phyloP scores from a whole-genome alignment of 2,797 vertebrate genomes.

The Sebastes nivosus region DNA sequence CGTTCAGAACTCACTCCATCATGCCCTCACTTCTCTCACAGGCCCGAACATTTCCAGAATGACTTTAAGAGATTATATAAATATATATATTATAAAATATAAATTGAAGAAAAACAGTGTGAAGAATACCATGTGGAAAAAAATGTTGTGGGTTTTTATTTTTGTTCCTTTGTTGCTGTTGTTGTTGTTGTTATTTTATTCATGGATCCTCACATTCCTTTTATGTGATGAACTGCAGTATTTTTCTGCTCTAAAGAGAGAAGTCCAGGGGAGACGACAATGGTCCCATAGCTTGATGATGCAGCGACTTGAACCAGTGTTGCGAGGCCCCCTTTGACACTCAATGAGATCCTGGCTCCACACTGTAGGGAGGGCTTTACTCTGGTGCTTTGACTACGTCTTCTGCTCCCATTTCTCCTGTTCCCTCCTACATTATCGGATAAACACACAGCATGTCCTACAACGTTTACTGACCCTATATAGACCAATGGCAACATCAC shows the following conservation, averaged over 20 bases:
- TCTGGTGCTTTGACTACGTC: slow-evolving; percentile 71
- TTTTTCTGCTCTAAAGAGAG: slow-evolving; percentile 74
- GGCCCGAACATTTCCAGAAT: slow-evolving; percentile 83
- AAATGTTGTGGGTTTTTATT: slow-evolving; percentile 83
- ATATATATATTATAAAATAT: slow-evolving; percentile 89
- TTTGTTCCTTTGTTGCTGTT: slow-evolving; percentile 75
- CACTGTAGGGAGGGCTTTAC: slow-evolving; percentile 48
- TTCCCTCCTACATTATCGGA: slow-evolving; percentile 34
- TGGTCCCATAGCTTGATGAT: slow-evolving; percentile 56
- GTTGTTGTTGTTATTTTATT: slow-evolving; percentile 83
- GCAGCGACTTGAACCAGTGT: slow-evolving; percentile 57
- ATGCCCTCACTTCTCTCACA: slow-evolving; percentile 68
- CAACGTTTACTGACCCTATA: slow-evolving; percentile 46
- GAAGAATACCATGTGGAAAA: slow-evolving; percentile 83
- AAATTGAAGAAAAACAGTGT: slow-evolving; percentile 83
- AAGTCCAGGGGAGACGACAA: slow-evolving; percentile 58
- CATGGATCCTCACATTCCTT: slow-evolving; percentile 83
- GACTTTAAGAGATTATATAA: slow-evolving; percentile 88
- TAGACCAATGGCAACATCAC: slow-evolving; percentile 50
- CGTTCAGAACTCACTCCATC: slow-evolving; percentile 63
- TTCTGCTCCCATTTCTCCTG: slow-evolving; percentile 42
- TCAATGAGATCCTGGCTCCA: slow-evolving; percentile 40
- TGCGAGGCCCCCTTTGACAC: slow-evolving; percentile 40
- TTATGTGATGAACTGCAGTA: slow-evolving; percentile 79
- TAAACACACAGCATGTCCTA: slow-evolving; percentile 57